phyloP scores from a whole-genome alignment of 2,797 vertebrate genomes.

The Holocentrus rufus region DNA sequence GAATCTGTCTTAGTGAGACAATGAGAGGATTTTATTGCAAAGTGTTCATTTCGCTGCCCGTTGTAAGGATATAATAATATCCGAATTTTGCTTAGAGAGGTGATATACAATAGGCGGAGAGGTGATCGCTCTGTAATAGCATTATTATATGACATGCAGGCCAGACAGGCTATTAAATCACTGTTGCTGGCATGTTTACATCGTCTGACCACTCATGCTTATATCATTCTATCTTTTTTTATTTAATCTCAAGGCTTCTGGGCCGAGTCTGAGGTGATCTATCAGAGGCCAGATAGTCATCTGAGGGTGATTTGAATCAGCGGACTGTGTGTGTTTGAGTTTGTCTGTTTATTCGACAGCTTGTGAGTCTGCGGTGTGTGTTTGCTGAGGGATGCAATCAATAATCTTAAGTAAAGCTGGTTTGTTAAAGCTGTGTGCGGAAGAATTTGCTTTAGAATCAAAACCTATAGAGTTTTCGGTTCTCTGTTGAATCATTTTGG shows the following conservation, averaged over 20 bases:
- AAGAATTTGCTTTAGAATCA: not conserved
- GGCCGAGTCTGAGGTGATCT: not conserved
- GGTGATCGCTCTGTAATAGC: constrained; percentile 17
- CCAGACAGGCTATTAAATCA: constrained; percentile 1
- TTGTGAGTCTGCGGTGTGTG: not conserved
- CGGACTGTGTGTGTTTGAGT: not conserved
- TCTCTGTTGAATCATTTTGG: not conserved
- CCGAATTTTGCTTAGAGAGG: not conserved
- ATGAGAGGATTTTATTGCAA: not conserved
- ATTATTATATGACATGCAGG: constrained; percentile 13
- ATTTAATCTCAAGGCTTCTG: not conserved
- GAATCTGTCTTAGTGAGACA: not conserved
- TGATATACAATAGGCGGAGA: constrained; percentile 2
- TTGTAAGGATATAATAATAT: constrained; percentile 3
- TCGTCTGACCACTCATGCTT: not conserved
- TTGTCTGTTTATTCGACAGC: constrained; percentile 1
- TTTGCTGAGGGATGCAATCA: not conserved
- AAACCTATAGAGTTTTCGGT: not conserved
- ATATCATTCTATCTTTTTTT: not conserved
- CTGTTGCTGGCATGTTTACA: not conserved
- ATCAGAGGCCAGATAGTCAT: not conserved
- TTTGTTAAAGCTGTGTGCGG: not conserved
- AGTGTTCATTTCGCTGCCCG: not conserved
- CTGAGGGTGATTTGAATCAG: not conserved
- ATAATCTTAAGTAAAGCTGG: not conserved